Evolutionary conservation across 2,113 vertebrate genomes (phyloP), one percentile per base, ranked within the genome.

Genomic region (Cololabis saira): DNA sequence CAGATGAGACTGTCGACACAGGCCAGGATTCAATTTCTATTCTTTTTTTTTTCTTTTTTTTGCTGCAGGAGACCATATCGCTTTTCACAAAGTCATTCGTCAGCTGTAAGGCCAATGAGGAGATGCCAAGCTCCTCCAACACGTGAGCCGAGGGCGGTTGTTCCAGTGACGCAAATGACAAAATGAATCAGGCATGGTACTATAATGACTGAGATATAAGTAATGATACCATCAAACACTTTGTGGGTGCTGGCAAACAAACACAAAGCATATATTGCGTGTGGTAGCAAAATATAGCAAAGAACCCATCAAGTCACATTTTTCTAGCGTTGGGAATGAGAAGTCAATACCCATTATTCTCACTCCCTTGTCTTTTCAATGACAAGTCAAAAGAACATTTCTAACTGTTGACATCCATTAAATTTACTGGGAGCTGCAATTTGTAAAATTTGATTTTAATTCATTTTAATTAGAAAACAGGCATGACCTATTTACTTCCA

Each of bases 21-120:
- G 69, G 76, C 76, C 68, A 27, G 76, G 82, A 90, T 91, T 91
- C 76, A 89, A 88, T 89, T 91, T 89, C 82, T 73, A 74, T 80
- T 84, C 51, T 72, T 67, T 74, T 58, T 80, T 48, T 22, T 45
- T 19, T 62, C 21, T 48, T 56, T 76, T 75, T 79, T 69, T 48
- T 64, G 60, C 50, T 82, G 76, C 67, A 59, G 69, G 76, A 83
- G 80, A 74, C 76, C 77, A 55, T 74, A 81, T 86, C 75, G 14
- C 65, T 70, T 84, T 87, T 76, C 82, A 70, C 74, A 79, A 78
- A 83, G 85, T 81, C 53, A 77, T 88, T 82, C 82, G 61, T 90
- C 82, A 86, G 71, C 74, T 73, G 62, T 66, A n/a, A 85, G 81
- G 80, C 76, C 50, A 55, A 68, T 61, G 80, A 86, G 69, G 65